Conservation (phyloP, 2,888 invertebrate species). For the Synanthedon formicaeformis region DNA sequence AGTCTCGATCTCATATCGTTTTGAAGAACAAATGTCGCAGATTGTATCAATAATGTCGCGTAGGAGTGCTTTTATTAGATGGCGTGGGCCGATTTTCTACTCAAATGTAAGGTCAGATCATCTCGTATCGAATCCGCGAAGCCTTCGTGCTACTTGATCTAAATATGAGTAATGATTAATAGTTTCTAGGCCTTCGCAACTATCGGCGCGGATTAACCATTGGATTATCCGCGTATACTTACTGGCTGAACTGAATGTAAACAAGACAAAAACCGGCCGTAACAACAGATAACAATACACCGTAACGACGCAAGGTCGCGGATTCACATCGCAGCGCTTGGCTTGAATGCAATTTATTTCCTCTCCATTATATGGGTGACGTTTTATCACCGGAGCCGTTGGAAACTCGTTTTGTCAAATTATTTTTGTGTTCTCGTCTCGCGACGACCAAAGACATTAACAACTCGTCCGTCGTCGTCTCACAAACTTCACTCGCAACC, state of each 20-base stretch:
- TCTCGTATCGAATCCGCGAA: conserved; percentile 25
- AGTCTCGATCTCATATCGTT: conserved; percentile 30
- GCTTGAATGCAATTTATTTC: conserved; percentile 30
- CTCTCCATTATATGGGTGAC: conserved; percentile 33
- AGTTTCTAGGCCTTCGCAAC: too few species aligned
- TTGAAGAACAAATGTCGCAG: conserved; percentile 18
- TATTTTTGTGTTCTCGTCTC: neutral
- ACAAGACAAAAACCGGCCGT: conserved; percentile 44
- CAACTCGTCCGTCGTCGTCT: too few species aligned
- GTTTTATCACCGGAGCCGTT: conserved; percentile 27
- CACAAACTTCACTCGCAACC: too few species aligned
- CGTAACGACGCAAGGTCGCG: conserved; percentile 35
- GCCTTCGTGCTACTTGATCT: conserved; percentile 20
- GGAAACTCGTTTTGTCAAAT: conserved; percentile 9
- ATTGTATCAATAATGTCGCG: conserved; percentile 32
- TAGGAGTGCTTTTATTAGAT: conserved; percentile 57
- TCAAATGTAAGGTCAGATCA: conserved; percentile 50
- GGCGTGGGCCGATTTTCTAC: conserved; percentile 57
- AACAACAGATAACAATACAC: conserved; percentile 36
- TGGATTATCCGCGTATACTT: too few species aligned
- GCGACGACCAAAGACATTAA: too few species aligned
- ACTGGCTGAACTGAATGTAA: neutral
- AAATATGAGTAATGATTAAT: conserved; percentile 21
- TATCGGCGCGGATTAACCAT: too few species aligned
- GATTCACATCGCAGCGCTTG: conserved; percentile 17